These are phyloP conservation scores for Pangasius sanitwongsei DNA, from an alignment of 2,797 vertebrate species.

Conservation along the genomic window DNA sequence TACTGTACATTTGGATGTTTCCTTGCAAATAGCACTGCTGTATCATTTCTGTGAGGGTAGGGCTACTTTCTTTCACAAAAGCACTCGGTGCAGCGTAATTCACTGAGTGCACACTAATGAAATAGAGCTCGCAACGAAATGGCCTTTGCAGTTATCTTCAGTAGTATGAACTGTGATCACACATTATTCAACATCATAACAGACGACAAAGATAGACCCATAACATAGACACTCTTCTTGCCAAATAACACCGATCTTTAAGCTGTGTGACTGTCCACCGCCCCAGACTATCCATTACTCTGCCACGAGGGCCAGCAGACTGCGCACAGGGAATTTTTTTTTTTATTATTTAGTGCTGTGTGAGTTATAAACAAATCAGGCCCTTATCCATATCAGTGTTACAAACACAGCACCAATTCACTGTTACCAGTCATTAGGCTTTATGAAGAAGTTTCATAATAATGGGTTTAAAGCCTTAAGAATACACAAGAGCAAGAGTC, in stretches of 20 bases:
- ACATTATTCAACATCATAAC: slow-evolving; percentile 7
- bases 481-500: not conserved
- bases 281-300: slow-evolving; percentile 54
- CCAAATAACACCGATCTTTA: slow-evolving; percentile 31
- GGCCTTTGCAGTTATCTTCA: slow-evolving; percentile 24
- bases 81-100: slow-evolving; percentile 47
- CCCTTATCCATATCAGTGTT: not conserved
- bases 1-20: not conserved
- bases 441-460: slow-evolving; percentile 8
- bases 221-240: slow-evolving; percentile 18
- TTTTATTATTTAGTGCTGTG: slow-evolving; percentile 20
- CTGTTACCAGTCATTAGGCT: not conserved
- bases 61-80: slow-evolving; percentile 31
- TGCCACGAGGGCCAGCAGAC: slow-evolving; percentile 32
- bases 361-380: slow-evolving; percentile 30
- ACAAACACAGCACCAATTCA: not conserved
- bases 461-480: not conserved
- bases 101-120: slow-evolving; percentile 41
- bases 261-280: slow-evolving; percentile 38
- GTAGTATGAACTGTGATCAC: slow-evolving; percentile 18
- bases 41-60: slow-evolving; percentile 27
- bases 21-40: not conserved
- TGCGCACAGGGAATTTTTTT: slow-evolving; percentile 23
- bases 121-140: slow-evolving; percentile 35
- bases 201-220: slow-evolving; percentile 18